phyloP scores from a whole-genome alignment of 2,797 vertebrate genomes.

The Loris lydekkerianus region DNA sequence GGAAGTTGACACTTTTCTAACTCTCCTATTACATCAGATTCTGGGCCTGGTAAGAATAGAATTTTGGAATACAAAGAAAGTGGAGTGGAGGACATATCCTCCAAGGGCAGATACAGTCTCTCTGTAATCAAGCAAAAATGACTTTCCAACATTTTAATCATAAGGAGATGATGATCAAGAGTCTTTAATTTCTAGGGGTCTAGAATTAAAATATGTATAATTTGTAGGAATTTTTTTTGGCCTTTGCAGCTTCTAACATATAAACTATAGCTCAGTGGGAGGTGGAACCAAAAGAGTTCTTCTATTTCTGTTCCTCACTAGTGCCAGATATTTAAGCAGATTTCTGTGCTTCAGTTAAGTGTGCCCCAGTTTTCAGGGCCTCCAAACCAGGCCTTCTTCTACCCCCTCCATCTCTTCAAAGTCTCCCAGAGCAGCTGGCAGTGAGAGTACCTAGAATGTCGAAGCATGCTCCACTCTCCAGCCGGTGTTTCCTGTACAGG shows the following conservation, averaged over 20 bases:
- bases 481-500: constrained; percentile 95
- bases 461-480: constrained; percentile 92
- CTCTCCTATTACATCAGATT: background rate
- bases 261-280: background rate
- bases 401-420: background rate
- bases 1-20: background rate
- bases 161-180: background rate
- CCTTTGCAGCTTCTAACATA: background rate
- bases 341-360: background rate
- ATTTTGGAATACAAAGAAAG: background rate
- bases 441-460: constrained; percentile 92
- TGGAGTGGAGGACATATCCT: fast-evolving
- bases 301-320: background rate
- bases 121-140: background rate
- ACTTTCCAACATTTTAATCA: background rate
- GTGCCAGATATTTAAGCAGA: background rate
- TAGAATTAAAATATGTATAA: background rate
- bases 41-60: background rate
- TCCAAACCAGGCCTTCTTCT: background rate
- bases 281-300: background rate
- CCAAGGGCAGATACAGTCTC: fast-evolving
- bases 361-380: background rate
- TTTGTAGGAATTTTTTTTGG: background rate
- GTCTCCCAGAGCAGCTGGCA: background rate
- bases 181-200: background rate